Evolutionary conservation across 2,113 vertebrate species (phyloP).

Genomic region (Reinhardtius hippoglossoides): DNA sequence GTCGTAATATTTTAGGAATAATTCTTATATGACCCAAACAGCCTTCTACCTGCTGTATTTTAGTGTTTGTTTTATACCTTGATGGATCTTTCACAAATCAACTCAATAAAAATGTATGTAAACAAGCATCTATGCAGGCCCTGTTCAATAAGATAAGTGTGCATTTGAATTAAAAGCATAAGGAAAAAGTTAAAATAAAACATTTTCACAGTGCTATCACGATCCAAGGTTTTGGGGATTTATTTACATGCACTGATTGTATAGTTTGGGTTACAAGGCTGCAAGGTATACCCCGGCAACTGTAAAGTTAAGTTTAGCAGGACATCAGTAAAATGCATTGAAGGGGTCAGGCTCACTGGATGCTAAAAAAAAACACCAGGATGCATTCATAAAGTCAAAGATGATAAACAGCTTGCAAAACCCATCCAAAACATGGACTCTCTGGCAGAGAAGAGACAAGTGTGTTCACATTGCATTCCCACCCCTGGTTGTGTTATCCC

Average conservation of each 20-base stretch:
- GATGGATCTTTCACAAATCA: too few relatives aligned
- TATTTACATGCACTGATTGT: not conserved
- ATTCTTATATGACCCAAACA: not conserved
- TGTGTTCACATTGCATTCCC: too few relatives aligned
- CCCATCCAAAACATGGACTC: constrained; percentile 17
- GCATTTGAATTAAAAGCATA: too few relatives aligned
- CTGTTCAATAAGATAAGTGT: too few relatives aligned
- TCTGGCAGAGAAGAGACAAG: not conserved
- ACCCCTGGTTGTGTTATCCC: not conserved
- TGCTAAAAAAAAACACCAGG: constrained; percentile 40
- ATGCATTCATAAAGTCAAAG: constrained; percentile 44
- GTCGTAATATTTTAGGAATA: not conserved
- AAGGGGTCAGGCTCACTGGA: constrained; percentile 46
- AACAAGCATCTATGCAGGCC: too few relatives aligned
- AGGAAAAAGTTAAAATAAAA: too few relatives aligned
- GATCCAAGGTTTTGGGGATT: not conserved
- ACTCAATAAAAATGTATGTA: too few relatives aligned
- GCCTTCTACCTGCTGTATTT: not conserved
- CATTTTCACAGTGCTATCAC: too few relatives aligned
- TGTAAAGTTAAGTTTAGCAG: constrained; percentile 68
- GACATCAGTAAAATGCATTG: constrained; percentile 37
- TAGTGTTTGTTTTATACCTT: not conserved
- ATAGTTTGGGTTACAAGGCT: constrained; percentile 4
- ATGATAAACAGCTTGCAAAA: constrained; percentile 42
- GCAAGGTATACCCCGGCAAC: constrained; percentile 46